These are phyloP conservation scores for Diabrotica balteata DNA, from an alignment of 2,888 invertebrate species.

Conservation along the genomic window DNA sequence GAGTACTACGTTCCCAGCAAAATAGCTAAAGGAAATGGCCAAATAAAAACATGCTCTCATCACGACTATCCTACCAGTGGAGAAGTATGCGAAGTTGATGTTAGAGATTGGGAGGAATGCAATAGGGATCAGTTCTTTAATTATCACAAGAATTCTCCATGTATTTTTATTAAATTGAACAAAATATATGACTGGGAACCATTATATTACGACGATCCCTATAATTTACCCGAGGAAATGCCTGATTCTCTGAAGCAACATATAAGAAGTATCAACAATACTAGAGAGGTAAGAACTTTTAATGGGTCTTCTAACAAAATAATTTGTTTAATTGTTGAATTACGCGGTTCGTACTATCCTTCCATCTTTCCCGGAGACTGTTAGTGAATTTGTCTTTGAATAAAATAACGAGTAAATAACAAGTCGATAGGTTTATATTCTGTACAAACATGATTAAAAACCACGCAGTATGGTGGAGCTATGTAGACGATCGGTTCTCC, in stretches of 20 bases:
- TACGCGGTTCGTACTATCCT: no score
- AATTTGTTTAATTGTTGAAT: no score
- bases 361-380: no score
- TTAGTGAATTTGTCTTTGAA: no score
- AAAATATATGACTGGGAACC: slow-evolving; percentile 93
- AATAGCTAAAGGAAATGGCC: slow-evolving; percentile 58
- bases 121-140: slow-evolving; percentile 86
- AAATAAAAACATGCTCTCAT: slow-evolving; percentile 56
- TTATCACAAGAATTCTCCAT: slow-evolving; percentile 91
- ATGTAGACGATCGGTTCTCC: no score
- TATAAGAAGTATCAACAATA: slow-evolving; percentile 62
- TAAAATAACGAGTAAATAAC: no score
- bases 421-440: no score
- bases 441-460: no score
- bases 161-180: slow-evolving; percentile 94
- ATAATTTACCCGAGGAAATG: slow-evolving; percentile 76
- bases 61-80: slow-evolving; percentile 56
- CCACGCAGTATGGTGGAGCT: no score
- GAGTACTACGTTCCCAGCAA: slow-evolving; percentile 59
- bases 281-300: slow-evolving; percentile 59
- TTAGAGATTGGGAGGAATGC: slow-evolving; percentile 82
- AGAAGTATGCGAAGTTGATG: slow-evolving; percentile 88
- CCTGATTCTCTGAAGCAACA: slow-evolving; percentile 74
- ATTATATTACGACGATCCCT: slow-evolving; percentile 77
- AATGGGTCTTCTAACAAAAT: no score